phyloP scores from a whole-genome alignment of 2,113 vertebrate genomes.

The Rhea americana region DNA sequence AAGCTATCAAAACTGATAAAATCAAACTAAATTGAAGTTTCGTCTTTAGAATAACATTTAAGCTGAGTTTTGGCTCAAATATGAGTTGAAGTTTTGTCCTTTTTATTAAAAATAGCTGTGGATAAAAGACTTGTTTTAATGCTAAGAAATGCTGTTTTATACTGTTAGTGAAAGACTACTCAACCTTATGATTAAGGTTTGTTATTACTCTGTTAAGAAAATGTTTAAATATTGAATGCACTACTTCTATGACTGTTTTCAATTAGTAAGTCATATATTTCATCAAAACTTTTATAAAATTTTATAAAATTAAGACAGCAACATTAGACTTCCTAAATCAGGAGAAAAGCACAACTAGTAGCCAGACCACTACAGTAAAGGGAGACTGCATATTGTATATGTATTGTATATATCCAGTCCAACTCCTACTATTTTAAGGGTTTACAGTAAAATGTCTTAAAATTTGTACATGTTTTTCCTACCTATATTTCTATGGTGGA shows the following conservation, averaged over 20 bases:
- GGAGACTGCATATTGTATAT: constrained; percentile 38
- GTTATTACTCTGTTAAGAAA: neutral
- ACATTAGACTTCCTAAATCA: neutral
- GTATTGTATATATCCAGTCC: constrained; percentile 24
- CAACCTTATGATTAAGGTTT: constrained; percentile 38
- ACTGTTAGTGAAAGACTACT: neutral
- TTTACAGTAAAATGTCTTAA: constrained; percentile 13
- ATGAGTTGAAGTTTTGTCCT: neutral
- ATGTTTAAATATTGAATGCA: constrained; percentile 34
- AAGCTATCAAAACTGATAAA: neutral
- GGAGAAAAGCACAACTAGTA: constrained; percentile 47
- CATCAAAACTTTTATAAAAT: constrained; percentile 38
- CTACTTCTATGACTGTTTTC: constrained; percentile 36
- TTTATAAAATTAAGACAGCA: constrained; percentile 12
- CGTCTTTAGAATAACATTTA: neutral
- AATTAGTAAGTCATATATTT: neutral
- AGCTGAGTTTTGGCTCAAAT: neutral
- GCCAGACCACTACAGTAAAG: constrained; percentile 52
- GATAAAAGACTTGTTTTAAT: neutral
- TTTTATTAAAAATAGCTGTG: neutral
- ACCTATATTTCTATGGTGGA: neutral
- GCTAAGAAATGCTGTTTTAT: constrained; percentile 17
- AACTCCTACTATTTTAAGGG: neutral
- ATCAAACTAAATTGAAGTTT: neutral
- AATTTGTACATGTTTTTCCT: neutral